Conservation (phyloP, 2,113 vertebrate genomes). For the Ptychochromis oligacanthus region DNA sequence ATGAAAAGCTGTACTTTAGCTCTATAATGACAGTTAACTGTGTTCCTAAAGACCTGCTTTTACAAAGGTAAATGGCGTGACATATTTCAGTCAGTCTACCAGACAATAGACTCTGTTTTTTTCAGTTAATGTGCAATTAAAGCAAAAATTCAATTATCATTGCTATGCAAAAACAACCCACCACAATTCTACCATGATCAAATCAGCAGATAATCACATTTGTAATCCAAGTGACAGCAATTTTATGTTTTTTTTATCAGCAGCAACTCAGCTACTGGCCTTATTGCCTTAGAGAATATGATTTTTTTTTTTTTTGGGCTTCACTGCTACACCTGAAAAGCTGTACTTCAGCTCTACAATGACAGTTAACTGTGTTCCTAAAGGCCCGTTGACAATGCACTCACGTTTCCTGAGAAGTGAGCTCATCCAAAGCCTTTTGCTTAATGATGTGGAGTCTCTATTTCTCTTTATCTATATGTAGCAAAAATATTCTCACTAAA, state of each 20-base stretch:
- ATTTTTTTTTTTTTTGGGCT: background rate
- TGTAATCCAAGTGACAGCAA: background rate
- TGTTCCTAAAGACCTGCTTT: slow-evolving; percentile 9
- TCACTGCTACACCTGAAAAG: slow-evolving; percentile 4
- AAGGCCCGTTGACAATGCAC: background rate
- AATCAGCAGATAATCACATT: background rate
- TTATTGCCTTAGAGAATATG: background rate
- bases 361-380: slow-evolving; percentile 8
- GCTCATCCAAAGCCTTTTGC: slow-evolving; percentile 15
- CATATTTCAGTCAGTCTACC: background rate
- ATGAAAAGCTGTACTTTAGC: slow-evolving; percentile 19
- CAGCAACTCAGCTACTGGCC: slow-evolving; percentile 3
- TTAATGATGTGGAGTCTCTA: slow-evolving; percentile 28
- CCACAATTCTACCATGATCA: background rate
- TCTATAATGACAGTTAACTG: slow-evolving; percentile 9
- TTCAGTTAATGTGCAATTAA: slow-evolving; percentile 5
- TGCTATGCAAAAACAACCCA: background rate
- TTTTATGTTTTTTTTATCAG: background rate
- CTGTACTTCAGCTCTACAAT: slow-evolving; percentile 16
- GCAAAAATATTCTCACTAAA: slow-evolving; percentile 15
- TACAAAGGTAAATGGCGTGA: background rate
- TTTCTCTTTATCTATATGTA: slow-evolving; percentile 10
- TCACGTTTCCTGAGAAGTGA: slow-evolving; percentile 13
- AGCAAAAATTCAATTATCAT: slow-evolving; percentile 3
- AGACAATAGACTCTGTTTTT: background rate